A percentile compares a stretch with the other conserved stretches of the same genome.
Conservation (phyloP, 1,140 invertebrate species). For the Glossosoma conforme region DNA sequence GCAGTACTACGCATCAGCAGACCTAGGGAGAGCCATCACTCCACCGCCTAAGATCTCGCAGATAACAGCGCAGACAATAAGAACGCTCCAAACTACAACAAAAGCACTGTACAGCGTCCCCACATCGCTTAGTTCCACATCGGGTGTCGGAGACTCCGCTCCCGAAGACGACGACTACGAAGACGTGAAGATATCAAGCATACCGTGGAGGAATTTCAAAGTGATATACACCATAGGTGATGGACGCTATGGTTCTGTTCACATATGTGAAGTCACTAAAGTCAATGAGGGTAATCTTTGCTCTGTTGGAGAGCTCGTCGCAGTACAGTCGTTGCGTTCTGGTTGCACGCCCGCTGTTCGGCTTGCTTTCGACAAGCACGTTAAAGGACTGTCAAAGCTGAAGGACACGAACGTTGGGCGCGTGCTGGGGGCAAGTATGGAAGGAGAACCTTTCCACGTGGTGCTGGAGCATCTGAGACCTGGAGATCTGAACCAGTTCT, state of each 20-base stretch:
- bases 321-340: conserved; percentile 59
- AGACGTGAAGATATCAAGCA: neutral
- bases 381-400: conserved; percentile 66
- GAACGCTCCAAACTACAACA: conserved; percentile 8
- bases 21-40: conserved; percentile 33
- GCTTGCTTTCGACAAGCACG: conserved; percentile 63
- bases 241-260: conserved; percentile 11
- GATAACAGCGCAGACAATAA: conserved; percentile 18
- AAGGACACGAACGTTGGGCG: conserved; percentile 73
- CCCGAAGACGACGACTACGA: conserved; percentile 4
- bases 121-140: conserved; percentile 1
- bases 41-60: conserved; percentile 6
- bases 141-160: conserved; percentile 3
- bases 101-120: neutral
- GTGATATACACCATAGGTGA: conserved; percentile 16
- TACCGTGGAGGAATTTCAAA: conserved; percentile 15
- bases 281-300: neutral
- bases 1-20: conserved; percentile 65
- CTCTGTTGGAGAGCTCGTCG: conserved; percentile 51
- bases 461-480: conserved; percentile 62
- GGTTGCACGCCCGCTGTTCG: conserved; percentile 37
- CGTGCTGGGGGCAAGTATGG: conserved; percentile 72
- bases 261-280: conserved; percentile 9
- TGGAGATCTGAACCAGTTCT: conserved; percentile 72
- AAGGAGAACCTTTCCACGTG: conserved; percentile 66